Evolutionary conservation across 1,140 invertebrate species (phyloP).

Genomic region (Nasonia longicornis): DNA sequence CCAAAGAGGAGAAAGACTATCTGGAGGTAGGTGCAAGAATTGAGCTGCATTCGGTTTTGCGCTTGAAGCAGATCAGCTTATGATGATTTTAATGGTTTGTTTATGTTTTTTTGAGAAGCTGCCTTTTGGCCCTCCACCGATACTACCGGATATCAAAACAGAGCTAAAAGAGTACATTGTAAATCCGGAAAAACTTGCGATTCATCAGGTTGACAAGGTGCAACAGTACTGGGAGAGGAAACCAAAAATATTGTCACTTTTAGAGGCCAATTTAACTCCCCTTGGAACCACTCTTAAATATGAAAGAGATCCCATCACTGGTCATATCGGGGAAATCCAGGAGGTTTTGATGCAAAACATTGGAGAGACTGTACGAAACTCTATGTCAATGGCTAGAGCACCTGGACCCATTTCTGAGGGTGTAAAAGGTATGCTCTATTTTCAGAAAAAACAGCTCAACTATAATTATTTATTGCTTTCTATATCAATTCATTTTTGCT

Average conservation of each 20-base stretch:
- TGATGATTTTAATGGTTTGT: background rate
- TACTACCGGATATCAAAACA: slow-evolving; percentile 71
- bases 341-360: slow-evolving; percentile 75
- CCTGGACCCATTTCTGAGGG: slow-evolving; percentile 73
- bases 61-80: background rate
- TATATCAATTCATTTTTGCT: background rate
- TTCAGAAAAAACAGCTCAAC: background rate
- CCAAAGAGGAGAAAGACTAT: slow-evolving; percentile 29
- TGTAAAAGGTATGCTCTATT: slow-evolving; percentile 65
- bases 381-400: slow-evolving; percentile 78
- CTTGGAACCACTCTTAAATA: slow-evolving; percentile 72
- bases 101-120: slow-evolving; percentile 50
- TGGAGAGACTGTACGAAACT: slow-evolving; percentile 79
- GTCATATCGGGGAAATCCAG: slow-evolving; percentile 76
- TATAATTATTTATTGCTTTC: background rate
- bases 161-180: slow-evolving; percentile 73
- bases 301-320: slow-evolving; percentile 79
- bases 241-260: slow-evolving; percentile 68
- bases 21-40: slow-evolving; percentile 24
- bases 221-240: slow-evolving; percentile 73
- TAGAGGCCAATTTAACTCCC: slow-evolving; percentile 68
- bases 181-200: slow-evolving; percentile 73
- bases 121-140: slow-evolving; percentile 71
- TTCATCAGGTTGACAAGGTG: slow-evolving; percentile 73
- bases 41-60: no score